Evolutionary conservation across 2,797 vertebrate genomes (phyloP).

Genomic region (Phalloptychus januarius): DNA sequence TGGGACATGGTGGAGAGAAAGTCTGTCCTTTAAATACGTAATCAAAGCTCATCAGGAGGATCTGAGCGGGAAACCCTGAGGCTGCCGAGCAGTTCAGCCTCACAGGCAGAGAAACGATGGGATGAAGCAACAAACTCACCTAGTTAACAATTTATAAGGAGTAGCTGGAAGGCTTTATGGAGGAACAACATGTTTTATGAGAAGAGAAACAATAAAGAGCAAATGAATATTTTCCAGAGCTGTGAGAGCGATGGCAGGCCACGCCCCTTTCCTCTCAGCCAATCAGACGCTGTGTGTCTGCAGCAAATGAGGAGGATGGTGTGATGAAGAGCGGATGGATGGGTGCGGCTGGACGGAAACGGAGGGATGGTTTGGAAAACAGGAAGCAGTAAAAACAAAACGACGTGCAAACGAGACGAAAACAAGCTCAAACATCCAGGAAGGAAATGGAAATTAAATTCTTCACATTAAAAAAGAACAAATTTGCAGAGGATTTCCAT

Average conservation of each 20-base stretch:
- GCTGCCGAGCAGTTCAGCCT: slow-evolving; percentile 46
- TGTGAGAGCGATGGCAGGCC: slow-evolving; percentile 22
- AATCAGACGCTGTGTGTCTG: slow-evolving; percentile 39
- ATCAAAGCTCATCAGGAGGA: slow-evolving; percentile 67
- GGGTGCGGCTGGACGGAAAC: slow-evolving; percentile 42
- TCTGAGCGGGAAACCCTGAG: slow-evolving; percentile 7
- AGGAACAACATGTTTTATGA: slow-evolving; percentile 58
- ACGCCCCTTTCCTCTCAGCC: slow-evolving; percentile 25
- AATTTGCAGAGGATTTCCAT: too few relatives aligned
- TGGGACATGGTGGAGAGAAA: slow-evolving; percentile 67
- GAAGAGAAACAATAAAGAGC: slow-evolving; percentile 60
- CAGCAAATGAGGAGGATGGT: slow-evolving; percentile 41
- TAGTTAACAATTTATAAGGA: slow-evolving; percentile 76
- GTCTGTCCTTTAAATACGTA: slow-evolving; percentile 66
- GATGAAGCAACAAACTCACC: slow-evolving; percentile 65
- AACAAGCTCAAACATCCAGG: not conserved
- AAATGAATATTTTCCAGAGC: slow-evolving; percentile 71
- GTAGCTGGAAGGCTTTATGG: slow-evolving; percentile 71
- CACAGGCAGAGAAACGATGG: slow-evolving; percentile 40
- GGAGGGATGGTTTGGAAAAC: slow-evolving; percentile 41
- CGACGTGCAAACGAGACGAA: not conserved
- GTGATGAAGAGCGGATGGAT: slow-evolving; percentile 48
- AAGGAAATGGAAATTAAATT: not conserved
- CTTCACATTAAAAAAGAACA: too few relatives aligned
- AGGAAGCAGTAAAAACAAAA: slow-evolving; percentile 4